Conservation (phyloP, 2,888 invertebrate species). For the Protodeltote pygarga region DNA sequence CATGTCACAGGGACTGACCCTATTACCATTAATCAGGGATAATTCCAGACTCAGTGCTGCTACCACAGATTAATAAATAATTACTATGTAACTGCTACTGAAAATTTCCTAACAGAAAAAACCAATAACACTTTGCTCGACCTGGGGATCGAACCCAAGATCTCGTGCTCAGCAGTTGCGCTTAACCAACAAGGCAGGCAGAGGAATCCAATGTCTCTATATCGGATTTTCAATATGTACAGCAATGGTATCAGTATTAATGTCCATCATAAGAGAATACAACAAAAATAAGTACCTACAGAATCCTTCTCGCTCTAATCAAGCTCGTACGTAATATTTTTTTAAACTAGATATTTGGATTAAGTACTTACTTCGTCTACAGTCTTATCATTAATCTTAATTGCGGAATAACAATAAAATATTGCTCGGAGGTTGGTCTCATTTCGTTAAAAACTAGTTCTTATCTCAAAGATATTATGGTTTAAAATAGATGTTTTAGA, state of each 20-base stretch:
- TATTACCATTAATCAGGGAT: neutral
- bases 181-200: no score
- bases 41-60: neutral
- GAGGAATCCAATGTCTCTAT: neutral
- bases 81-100: no score
- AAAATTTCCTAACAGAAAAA: no score
- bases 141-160: no score
- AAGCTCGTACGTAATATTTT: conserved; percentile 51
- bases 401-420: conserved; percentile 86
- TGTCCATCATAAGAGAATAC: neutral
- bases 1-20: neutral
- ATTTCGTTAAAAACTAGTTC: conserved; percentile 61
- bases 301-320: conserved; percentile 35
- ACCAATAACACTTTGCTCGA: no score
- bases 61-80: no score
- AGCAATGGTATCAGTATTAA: no score
- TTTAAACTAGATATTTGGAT: conserved; percentile 84
- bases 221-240: no score
- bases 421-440: conserved; percentile 69
- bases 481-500: conserved; percentile 57
- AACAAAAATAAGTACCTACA: conserved; percentile 39
- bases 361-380: conserved; percentile 84
- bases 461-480: conserved; percentile 62
- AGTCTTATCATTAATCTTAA: conserved; percentile 87
- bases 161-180: no score